These are phyloP conservation scores for Notiomystis cincta DNA, from an alignment of 2,113 vertebrate genomes.

Conservation along the genomic window DNA sequence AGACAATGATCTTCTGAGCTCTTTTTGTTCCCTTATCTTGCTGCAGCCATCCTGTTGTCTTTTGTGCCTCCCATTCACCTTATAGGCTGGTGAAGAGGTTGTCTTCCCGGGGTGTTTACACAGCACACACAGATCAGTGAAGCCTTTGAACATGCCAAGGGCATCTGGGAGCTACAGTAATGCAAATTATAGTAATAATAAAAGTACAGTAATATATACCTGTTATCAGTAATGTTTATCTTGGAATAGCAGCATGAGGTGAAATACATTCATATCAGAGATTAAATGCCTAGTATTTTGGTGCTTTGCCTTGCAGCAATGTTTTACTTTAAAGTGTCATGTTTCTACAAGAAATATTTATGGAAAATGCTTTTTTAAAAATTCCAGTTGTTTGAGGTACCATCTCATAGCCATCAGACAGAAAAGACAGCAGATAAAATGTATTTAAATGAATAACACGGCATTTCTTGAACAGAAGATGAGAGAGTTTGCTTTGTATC, in stretches of 20 bases:
- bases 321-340: background rate
- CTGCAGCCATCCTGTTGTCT: background rate
- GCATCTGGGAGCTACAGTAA: slow-evolving; percentile 14
- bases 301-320: slow-evolving; percentile 26
- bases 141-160: background rate
- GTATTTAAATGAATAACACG: background rate
- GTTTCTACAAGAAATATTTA: slow-evolving; percentile 42
- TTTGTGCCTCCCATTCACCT: background rate
- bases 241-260: slow-evolving; percentile 4
- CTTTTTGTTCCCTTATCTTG: background rate
- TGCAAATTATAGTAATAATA: slow-evolving; percentile 43
- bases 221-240: slow-evolving; percentile 47
- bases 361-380: background rate
- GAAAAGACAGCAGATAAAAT: background rate
- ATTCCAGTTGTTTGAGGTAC: background rate
- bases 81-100: background rate
- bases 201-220: slow-evolving; percentile 3
- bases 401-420: background rate
- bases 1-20: background rate
- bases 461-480: background rate
- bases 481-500: background rate
- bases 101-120: background rate
- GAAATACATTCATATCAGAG: slow-evolving; percentile 18
- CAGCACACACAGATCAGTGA: background rate
- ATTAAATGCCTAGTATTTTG: slow-evolving; percentile 18